phyloP scores from a whole-genome alignment of 2,113 vertebrate genomes.

The Gavialis gangeticus region DNA sequence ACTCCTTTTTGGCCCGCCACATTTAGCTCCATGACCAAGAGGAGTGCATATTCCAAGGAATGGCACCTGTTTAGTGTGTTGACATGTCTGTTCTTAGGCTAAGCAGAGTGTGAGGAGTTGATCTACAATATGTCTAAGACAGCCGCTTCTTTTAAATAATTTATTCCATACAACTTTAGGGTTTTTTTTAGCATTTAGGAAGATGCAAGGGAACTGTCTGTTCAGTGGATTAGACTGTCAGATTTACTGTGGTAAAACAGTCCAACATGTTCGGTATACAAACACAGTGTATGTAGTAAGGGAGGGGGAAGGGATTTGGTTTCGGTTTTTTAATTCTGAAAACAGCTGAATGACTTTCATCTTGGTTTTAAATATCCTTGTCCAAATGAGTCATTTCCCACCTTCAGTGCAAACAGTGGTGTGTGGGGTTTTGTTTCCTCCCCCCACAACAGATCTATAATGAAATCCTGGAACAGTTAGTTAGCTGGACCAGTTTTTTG shows the following conservation, averaged over 20 bases:
- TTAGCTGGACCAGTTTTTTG: slow-evolving; percentile 33
- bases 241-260: background rate
- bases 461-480: slow-evolving; percentile 11
- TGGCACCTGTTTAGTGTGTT: background rate
- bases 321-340: background rate
- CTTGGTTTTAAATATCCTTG: slow-evolving; percentile 61
- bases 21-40: background rate
- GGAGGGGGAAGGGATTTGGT: background rate
- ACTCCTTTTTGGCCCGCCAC: background rate
- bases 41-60: background rate
- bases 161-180: background rate
- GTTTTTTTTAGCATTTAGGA: slow-evolving; percentile 3
- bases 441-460: background rate
- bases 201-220: background rate
- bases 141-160: background rate
- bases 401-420: slow-evolving; percentile 26
- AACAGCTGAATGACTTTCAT: slow-evolving; percentile 60
- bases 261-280: background rate
- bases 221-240: background rate
- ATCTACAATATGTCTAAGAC: background rate
- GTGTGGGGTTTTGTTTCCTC: background rate
- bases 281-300: background rate
- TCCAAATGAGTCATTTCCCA: slow-evolving; percentile 65
- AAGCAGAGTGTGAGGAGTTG: background rate
- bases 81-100: background rate